Base-by-base conservation (phyloP, 1,140 invertebrate genomes). In the Sitobion miscanthi region DNA sequence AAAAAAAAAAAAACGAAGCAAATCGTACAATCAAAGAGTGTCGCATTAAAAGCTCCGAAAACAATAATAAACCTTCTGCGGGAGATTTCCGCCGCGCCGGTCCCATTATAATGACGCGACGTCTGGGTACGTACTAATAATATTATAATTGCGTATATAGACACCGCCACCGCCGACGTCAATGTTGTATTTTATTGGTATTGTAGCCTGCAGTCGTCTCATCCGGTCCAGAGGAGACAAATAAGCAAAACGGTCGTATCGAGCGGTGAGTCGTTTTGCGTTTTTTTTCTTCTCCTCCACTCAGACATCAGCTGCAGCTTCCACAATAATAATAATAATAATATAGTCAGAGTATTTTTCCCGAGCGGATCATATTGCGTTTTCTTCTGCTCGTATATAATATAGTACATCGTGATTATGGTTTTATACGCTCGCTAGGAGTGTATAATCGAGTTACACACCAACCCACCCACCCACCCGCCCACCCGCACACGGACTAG, bases 21-120 rank as follows among this genome's bases (percentile, higher is more conserved):
- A 86, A 86, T 47, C 85, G 45, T 47, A 86, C 85, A 86, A 86
- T 86, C 85, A 86, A 86, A 86, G 30, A 86, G 38, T 47, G 21
- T 86, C 85, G 45, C 30, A 47, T n/a, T 47, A 47, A 86, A 47
- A 86, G 85, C 85, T 86, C 45, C 85, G 85, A 86, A 86, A 86
- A 86, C 85, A 86, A 86, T 47, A 86, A 25, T 42, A 85, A 49
- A 86, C 45, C 42, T 47, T 86, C 85, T 86, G 47, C 25, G 62
- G 62, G n/a, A n/a, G 17, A 20, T 83, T 42, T 85, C 38, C 83
- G 21, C 42, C 42, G 9, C 35, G 8, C 6, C 42, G 62, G 62
- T 14, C 14, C 23, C 17, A 5, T n/a, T 77, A n/a, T 69, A 30
- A 69, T 14, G 14, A 69, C 11, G 11, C 30, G 62, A n/a, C 62